phyloP scores from a whole-genome alignment of 2,797 vertebrate genomes.

The Bradypus variegatus region DNA sequence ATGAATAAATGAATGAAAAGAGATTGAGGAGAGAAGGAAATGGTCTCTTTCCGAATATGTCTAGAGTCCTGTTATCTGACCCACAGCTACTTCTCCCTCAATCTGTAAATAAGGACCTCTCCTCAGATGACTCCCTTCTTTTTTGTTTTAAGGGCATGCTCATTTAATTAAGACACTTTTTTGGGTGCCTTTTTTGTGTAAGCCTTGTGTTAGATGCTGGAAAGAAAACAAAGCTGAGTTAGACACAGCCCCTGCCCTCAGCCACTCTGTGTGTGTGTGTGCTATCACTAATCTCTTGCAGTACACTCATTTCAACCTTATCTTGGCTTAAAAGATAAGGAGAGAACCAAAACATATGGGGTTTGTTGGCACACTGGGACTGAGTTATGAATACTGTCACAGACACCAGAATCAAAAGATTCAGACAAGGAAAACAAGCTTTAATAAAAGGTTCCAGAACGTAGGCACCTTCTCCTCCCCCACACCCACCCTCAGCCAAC shows the following conservation, averaged over 20 bases:
- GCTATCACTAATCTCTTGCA: constrained; percentile 42
- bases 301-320: constrained; percentile 57
- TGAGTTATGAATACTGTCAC: constrained; percentile 62
- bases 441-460: constrained; percentile 44
- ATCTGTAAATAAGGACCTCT: not conserved
- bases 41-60: not conserved
- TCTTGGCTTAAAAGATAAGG: constrained; percentile 61
- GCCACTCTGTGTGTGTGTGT: constrained; percentile 14
- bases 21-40: not conserved
- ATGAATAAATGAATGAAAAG: not conserved
- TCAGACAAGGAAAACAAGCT: constrained; percentile 57
- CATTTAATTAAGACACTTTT: constrained; percentile 22
- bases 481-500: not conserved
- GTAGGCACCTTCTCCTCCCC: not conserved
- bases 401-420: constrained; percentile 54
- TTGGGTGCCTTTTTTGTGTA: not conserved
- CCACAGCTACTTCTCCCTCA: not conserved
- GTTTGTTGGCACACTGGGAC: constrained; percentile 61
- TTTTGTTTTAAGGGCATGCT: not conserved
- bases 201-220: not conserved
- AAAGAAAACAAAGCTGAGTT: constrained; percentile 26
- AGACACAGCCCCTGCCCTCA: not conserved
- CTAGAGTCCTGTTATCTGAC: not conserved
- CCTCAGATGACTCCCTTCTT: not conserved
- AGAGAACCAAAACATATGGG: constrained; percentile 59